Evolutionary conservation across 2,888 invertebrate genomes (phyloP).

Genomic region (Drosophila peninsularis): DNA sequence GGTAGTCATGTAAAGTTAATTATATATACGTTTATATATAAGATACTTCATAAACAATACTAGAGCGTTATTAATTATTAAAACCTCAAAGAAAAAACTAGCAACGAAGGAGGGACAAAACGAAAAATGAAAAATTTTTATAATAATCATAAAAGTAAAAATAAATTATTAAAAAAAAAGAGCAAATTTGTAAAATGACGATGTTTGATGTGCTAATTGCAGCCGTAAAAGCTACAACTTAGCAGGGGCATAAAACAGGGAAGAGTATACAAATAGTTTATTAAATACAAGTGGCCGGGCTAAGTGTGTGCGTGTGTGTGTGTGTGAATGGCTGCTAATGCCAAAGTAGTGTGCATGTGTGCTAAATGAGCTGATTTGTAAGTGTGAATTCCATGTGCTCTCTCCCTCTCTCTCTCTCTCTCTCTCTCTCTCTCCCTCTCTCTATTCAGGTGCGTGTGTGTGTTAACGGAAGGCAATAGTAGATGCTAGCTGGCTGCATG

Average conservation of each 20-base stretch:
- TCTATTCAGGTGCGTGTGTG: neutral
- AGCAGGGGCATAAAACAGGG: conserved; percentile 7
- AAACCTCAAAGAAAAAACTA: conserved; percentile 19
- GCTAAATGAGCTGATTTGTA: conserved; percentile 1
- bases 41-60: conserved; percentile 49
- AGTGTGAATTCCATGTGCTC: neutral
- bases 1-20: conserved; percentile 30
- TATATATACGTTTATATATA: conserved; percentile 20
- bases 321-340: neutral
- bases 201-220: neutral
- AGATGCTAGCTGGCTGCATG: conserved; percentile 26
- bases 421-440: neutral
- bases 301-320: conserved; percentile 7
- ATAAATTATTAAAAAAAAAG: conserved; percentile 8
- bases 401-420: neutral
- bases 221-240: conserved; percentile 11
- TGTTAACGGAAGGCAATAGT: conserved; percentile 23
- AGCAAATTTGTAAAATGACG: conserved; percentile 3
- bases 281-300: conserved; percentile 32
- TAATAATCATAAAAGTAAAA: conserved; percentile 1
- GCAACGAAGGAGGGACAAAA: conserved; percentile 15
- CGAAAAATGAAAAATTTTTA: neutral
- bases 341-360: neutral
- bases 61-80: conserved; percentile 33
- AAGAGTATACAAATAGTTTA: conserved; percentile 17